Percentiles rank a stretch among this genome's conserved stretches.
These are phyloP conservation scores for Conus ventricosus DNA, from an alignment of 1,140 invertebrate species.

Conservation along the genomic window DNA sequence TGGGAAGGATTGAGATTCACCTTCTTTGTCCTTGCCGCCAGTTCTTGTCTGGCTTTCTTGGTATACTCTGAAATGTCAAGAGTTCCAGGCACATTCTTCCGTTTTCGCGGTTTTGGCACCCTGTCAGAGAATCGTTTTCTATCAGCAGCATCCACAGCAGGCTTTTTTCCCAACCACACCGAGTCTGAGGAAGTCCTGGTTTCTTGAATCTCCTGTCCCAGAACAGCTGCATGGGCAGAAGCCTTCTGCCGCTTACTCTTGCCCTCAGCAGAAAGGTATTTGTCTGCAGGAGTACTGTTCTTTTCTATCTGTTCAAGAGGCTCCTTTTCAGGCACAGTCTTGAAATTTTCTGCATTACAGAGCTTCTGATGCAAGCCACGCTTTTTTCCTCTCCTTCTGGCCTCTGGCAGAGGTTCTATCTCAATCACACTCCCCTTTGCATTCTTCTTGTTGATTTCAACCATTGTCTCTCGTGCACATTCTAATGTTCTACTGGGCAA, in stretches of 20 bases:
- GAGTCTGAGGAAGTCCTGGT: neutral
- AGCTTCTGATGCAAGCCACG: neutral
- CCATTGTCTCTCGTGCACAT: slow-evolving; percentile 11
- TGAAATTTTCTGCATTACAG: neutral
- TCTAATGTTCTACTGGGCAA: neutral
- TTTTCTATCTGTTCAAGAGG: neutral
- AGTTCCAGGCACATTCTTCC: neutral
- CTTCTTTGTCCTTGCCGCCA: neutral
- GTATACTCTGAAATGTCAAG: neutral
- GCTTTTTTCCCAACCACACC: neutral
- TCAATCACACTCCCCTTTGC: neutral
- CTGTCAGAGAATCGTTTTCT: neutral
- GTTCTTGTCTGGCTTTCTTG: neutral
- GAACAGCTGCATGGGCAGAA: too few species aligned
- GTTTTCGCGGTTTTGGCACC: neutral
- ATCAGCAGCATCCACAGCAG: neutral
- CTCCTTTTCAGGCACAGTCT: neutral
- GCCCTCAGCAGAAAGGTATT: neutral
- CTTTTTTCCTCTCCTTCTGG: neutral
- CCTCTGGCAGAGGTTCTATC: slow-evolving; percentile 18
- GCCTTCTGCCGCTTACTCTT: neutral
- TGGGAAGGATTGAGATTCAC: neutral
- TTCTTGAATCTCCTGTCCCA: neutral
- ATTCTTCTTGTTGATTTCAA: neutral
- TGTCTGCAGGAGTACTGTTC: slow-evolving; percentile 1